A percentile compares a stretch with the other conserved stretches of the same genome.
Evolutionary conservation across 2,888 invertebrate species (phyloP).

Genomic region (Operophtera brumata): DNA sequence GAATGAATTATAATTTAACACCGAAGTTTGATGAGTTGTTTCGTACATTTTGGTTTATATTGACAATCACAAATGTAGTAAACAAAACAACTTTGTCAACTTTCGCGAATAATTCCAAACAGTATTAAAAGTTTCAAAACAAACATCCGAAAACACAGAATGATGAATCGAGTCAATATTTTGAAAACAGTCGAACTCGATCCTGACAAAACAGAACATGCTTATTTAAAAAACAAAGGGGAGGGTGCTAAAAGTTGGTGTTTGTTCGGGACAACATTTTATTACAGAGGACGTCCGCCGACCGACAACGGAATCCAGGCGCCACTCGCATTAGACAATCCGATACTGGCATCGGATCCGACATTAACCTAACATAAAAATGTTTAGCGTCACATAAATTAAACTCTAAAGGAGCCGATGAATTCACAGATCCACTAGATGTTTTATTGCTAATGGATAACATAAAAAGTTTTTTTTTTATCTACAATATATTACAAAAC

Average conservation of each 20-base stretch:
- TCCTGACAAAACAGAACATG: slow-evolving; percentile 65
- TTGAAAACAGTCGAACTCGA: slow-evolving; percentile 53
- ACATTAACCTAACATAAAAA: slow-evolving; percentile 77
- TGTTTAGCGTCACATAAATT: slow-evolving; percentile 76
- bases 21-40: slow-evolving; percentile 22
- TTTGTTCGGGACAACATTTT: slow-evolving; percentile 73
- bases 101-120: slow-evolving; percentile 22
- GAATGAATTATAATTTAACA: slow-evolving; percentile 5
- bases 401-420: slow-evolving; percentile 72
- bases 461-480: slow-evolving; percentile 40
- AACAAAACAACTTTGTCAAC: slow-evolving; percentile 22
- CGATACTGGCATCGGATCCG: slow-evolving; percentile 69
- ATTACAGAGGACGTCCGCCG: slow-evolving; percentile 66
- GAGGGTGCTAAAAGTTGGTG: slow-evolving; percentile 68
- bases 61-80: slow-evolving; percentile 18
- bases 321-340: slow-evolving; percentile 73
- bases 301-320: slow-evolving; percentile 65
- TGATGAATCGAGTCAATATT: slow-evolving; percentile 56
- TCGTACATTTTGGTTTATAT: slow-evolving; percentile 13
- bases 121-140: slow-evolving; percentile 31
- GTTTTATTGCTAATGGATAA: slow-evolving; percentile 72
- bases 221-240: slow-evolving; percentile 71
- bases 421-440: slow-evolving; percentile 65
- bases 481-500: slow-evolving; percentile 42
- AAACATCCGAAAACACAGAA: slow-evolving; percentile 27